Base-by-base conservation (phyloP, 2,797 vertebrate species). In the Microcaecilia unicolor region DNA sequence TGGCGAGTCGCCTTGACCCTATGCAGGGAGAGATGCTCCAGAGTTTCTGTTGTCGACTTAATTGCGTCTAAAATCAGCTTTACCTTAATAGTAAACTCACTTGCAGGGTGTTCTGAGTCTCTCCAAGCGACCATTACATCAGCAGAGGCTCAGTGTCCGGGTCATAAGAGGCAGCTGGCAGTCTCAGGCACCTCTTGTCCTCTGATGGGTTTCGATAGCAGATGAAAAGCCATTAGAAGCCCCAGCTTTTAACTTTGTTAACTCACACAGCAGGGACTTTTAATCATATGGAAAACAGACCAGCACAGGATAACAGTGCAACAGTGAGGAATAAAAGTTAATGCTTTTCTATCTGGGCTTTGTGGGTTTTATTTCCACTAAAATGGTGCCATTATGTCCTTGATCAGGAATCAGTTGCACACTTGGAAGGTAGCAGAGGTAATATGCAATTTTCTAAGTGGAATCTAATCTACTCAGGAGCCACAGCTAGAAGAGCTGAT, bases 141-240 rank as follows among this genome's bases (percentile, higher is more conserved):
- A 34, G 41, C 29, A 38, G 41, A 2, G 3, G 11, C 13, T 38
- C 50, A 9, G 19, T 37, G 44, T 11, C 33, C 7, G 6, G 41
- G 8, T 21, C 41, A 30, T 10, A n/a, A 54, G 39, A 43, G 55
- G 41, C 47, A 51, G 60, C 49, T 49, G 53, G 33, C 33, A 29
- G 36, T 34, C 41, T 18, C 28, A 15, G 33, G 35, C 5, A 25
- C 31, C 47, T 27, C 50, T 46, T n/a, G 2, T 44, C 42, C 36
- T 44, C 28, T n/a, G 36, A 4, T 48, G 44, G 51, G 9, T 28
- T 29, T 49, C 12, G 41, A 30, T 36, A 7, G 40, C 26, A 32
- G 22, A n/a, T 37, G 22, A 24, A 34, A 32, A 36, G 17, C 7
- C 28, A 7, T 8, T 3, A 41, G 16, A 26, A 13, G 18, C 14